Base-by-base conservation (phyloP, 2,113 vertebrate species). In the Eulemur rufifrons region DNA sequence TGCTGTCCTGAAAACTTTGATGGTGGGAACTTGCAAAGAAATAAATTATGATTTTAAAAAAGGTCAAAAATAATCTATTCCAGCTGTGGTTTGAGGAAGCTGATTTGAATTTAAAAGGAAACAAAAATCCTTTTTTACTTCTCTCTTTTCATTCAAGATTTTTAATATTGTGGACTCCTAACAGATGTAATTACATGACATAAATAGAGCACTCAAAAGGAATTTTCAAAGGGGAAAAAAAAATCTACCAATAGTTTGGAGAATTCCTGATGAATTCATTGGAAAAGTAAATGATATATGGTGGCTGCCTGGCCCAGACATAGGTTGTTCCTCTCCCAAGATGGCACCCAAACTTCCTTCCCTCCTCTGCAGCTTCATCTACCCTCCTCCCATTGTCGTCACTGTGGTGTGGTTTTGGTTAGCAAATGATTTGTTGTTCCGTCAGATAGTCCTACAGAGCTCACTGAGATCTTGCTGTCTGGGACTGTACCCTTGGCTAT, bases 1-100 rank as follows among this genome's bases (percentile, higher is more conserved):
- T 86, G 52, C 85, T 69, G 61, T 84, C 63, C 89, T 91, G 71
- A 91, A 86, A 89, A 96, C 94, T 81, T 82, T 95, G 86, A 95
- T 84, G 54, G 66, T 89, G 78, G n/a, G 68, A 85, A 97, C 96
- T 97, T 86, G 87, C 94, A 97, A 92, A 97, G 92, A 97, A 98
- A 98, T 94, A 98, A 97, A 97, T 95, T 52, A n/a, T 86, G 63
- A 95, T 96, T 97, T 98, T 97, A 98, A 97, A 89, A 94, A 98
- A 98, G 95, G 88, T 97, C 81, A 97, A 63, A 95, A 98, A 95
- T 91, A 96, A 98, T 96, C 91, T 82, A 97, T 96, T 97, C 59
- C 89, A 97, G 69, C 66, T 95, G 91, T 87, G n/a, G 76, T 97
- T 95, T 94, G 64, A 97, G 61, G 77, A 83, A 64, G 85, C 23